phyloP scores from a whole-genome alignment of 2,113 vertebrate genomes.

The Syngnathus floridae region DNA sequence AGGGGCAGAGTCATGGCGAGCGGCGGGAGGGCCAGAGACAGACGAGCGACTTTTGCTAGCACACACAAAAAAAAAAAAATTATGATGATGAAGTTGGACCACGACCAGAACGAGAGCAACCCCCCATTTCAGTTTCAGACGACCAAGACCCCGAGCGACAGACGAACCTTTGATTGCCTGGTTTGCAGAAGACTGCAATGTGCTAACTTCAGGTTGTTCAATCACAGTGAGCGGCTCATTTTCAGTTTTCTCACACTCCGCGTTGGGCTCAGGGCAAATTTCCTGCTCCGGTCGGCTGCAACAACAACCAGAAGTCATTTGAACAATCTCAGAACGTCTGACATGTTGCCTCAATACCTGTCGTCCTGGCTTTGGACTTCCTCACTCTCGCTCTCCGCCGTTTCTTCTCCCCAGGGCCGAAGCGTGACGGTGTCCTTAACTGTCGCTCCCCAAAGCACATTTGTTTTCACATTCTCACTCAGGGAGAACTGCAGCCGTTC shows the following conservation, averaged over 20 bases:
- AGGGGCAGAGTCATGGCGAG: constrained; percentile 79
- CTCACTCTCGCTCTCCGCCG: constrained; percentile 38
- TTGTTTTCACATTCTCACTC: constrained; percentile 82
- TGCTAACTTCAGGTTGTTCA: constrained; percentile 57
- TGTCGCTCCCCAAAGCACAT: constrained; percentile 73
- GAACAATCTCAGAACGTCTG: too few species aligned
- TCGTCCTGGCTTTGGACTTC: constrained; percentile 42
- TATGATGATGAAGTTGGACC: too few species aligned
- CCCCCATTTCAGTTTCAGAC: too few species aligned
- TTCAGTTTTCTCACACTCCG: constrained; percentile 35
- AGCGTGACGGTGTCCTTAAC: constrained; percentile 61
- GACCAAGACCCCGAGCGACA: background rate
- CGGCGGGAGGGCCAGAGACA: constrained; percentile 83
- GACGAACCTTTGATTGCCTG: constrained; percentile 72
- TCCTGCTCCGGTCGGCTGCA: constrained; percentile 48
- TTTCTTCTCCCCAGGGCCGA: constrained; percentile 64
- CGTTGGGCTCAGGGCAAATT: constrained; percentile 15
- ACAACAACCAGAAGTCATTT: constrained; percentile 7
- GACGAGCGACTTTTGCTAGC: constrained; percentile 82
- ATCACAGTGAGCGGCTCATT: constrained; percentile 57
- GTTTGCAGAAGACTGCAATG: constrained; percentile 57
- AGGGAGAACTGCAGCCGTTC: constrained; percentile 82
- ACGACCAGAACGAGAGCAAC: too few species aligned
- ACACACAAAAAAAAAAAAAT: constrained; percentile 11
- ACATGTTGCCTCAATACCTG: constrained; percentile 43